Conservation (phyloP, 2,888 invertebrate species). For the Nephrotoma flavescens region DNA sequence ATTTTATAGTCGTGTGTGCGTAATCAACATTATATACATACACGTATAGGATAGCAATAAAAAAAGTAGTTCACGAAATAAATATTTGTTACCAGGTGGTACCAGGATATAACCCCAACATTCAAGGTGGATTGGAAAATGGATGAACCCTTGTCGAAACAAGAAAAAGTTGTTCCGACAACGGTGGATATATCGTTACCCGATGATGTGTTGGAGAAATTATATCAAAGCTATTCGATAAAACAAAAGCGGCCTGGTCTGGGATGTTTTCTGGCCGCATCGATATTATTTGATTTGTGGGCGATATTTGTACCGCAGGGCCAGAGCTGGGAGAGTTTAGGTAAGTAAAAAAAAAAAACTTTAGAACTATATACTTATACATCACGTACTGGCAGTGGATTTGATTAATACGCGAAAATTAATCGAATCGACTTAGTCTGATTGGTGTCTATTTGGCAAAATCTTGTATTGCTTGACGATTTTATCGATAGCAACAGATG, state of each 20-base stretch:
- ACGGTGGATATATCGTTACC: conserved; percentile 19
- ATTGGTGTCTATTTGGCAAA: too few species aligned
- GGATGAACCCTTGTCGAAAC: not conserved
- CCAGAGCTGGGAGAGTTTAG: conserved; percentile 27
- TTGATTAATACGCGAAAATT: too few species aligned
- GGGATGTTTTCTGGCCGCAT: conserved; percentile 50
- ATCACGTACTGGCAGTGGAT: too few species aligned
- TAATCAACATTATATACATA: not conserved
- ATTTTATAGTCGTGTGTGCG: not conserved
- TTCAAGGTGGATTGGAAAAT: not conserved
- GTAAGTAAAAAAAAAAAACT: conserved; percentile 18
- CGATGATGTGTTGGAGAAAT: conserved; percentile 47
- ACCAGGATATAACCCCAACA: not conserved
- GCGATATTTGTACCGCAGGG: conserved; percentile 40
- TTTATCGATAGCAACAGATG: too few species aligned
- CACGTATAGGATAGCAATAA: not conserved
- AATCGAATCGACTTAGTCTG: too few species aligned
- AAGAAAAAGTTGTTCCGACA: not conserved
- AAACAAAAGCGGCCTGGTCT: conserved; percentile 57
- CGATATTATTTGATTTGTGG: conserved; percentile 50
- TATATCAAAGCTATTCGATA: conserved; percentile 56
- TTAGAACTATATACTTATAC: not conserved
- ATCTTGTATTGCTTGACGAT: too few species aligned
- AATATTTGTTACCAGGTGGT: not conserved
- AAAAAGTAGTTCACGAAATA: not conserved